Percentiles rank a stretch among this genome's conserved stretches.
Evolutionary conservation across 2,113 vertebrate species (phyloP).

Genomic region (Cisticola juncidis): DNA sequence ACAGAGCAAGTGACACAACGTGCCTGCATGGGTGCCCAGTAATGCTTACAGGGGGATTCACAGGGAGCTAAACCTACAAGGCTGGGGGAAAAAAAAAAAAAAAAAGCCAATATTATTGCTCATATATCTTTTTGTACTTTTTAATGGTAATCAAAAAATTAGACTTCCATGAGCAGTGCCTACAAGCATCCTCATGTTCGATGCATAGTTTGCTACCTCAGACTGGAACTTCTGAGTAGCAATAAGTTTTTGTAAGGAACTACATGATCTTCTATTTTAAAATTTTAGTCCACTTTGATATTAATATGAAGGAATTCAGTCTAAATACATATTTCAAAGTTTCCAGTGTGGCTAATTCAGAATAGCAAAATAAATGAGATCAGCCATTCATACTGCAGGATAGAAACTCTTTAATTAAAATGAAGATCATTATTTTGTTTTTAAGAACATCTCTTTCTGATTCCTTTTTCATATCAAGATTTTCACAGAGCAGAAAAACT

Average conservation of each 20-base stretch:
- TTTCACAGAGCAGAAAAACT: neutral
- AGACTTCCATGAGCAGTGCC: neutral
- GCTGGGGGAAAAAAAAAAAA: neutral
- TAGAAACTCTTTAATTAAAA: neutral
- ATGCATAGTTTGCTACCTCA: neutral
- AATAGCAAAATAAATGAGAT: neutral
- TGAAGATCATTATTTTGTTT: neutral
- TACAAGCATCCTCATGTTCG: neutral
- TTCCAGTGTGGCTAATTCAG: neutral
- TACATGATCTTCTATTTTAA: neutral
- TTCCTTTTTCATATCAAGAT: neutral
- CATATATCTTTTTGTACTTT: neutral
- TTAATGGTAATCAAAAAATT: neutral
- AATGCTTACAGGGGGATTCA: neutral
- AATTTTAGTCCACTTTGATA: neutral
- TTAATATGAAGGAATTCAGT: neutral
- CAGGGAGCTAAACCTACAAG: neutral
- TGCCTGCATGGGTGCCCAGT: neutral
- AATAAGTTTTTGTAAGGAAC: neutral
- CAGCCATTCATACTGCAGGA: neutral
- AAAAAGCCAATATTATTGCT: neutral
- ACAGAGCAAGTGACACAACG: accelerated
- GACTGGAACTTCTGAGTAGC: neutral
- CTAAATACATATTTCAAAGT: neutral
- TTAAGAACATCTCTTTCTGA: neutral